Evolutionary conservation across 2,113 vertebrate genomes (phyloP), one percentile per base, ranked within the genome.

Genomic region (Psephotus haematonotus): DNA sequence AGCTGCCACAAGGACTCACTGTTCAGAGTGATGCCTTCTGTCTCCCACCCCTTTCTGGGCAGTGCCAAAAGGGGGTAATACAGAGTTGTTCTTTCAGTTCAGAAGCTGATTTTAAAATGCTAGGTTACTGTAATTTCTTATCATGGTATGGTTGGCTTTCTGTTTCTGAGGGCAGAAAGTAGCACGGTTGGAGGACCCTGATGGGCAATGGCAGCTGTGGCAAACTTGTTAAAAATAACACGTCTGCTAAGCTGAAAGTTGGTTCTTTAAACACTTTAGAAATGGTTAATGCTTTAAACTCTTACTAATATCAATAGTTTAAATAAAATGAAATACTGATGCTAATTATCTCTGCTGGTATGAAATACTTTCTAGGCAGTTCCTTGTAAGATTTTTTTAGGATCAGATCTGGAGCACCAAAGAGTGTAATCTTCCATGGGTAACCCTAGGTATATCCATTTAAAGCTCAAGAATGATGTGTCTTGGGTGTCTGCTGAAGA

Each of bases 1-100:
- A 63, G 77, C 76, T 95, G 77, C 89, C 33, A 35, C 3, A 7
- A 60, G 83, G 83, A 41, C 92, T 89, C 17, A 1, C 28, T 49
- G 53, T 0, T 9, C 67, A 43, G 63, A 75, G 28, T 2, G 76
- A 71, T 88, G 91, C 80, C 62, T 88, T 67, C 60, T 82, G 72
- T 89, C 77, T 88, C 95, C 80, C 83, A 8, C 86, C 76, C 55
- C 64, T 77, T 50, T 78, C 86, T 95, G 86, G 44, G 60, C 86
- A 55, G 27, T 76, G 94, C 77, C 62, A 41, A 46, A 74, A 78
- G 24, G 15, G 16, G 57, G 53, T 69, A 91, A 86, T 15, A 59
- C 3, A 4, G 33, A 81, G 35, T 29, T 79, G 13, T 67, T 70
- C 41, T 37, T 78, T 33, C 43, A 31, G 19, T 96, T 94, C 72